Evolutionary conservation across 2,113 vertebrate species (phyloP).

Genomic region (Symphodus melops): DNA sequence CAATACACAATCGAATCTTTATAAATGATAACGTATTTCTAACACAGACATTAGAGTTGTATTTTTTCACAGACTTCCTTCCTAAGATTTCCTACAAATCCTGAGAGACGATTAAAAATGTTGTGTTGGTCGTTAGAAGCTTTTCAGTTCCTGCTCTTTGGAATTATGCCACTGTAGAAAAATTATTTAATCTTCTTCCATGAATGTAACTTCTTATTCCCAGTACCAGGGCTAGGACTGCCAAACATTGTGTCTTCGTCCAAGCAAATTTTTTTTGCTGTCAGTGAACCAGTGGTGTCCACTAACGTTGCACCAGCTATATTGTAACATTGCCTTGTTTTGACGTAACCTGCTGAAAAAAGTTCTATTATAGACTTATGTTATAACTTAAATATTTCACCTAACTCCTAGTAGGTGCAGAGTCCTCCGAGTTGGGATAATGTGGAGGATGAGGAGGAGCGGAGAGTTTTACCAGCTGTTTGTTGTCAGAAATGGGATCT

Average conservation of each 20-base stretch:
- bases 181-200: conserved; percentile 12
- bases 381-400: too few relatives aligned
- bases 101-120: conserved; percentile 48
- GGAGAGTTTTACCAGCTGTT: too few relatives aligned
- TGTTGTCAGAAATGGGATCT: too few relatives aligned
- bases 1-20: not conserved
- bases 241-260: not conserved
- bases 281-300: not conserved
- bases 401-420: too few relatives aligned
- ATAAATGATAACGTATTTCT: not conserved
- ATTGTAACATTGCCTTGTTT: too few relatives aligned
- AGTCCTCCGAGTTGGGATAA: too few relatives aligned
- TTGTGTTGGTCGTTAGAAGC: conserved; percentile 1
- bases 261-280: not conserved
- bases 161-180: conserved; percentile 43
- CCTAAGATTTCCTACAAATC: conserved; percentile 43
- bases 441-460: too few relatives aligned
- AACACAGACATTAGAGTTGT: not conserved
- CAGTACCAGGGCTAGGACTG: conserved; percentile 21
- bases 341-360: too few relatives aligned
- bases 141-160: conserved; percentile 14
- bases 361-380: too few relatives aligned
- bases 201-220: conserved; percentile 4
- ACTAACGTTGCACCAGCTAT: not conserved
- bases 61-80: conserved; percentile 14